These are phyloP conservation scores for Heliconius eleuchia DNA, from an alignment of 1,140 invertebrate species.

Conservation along the genomic window DNA sequence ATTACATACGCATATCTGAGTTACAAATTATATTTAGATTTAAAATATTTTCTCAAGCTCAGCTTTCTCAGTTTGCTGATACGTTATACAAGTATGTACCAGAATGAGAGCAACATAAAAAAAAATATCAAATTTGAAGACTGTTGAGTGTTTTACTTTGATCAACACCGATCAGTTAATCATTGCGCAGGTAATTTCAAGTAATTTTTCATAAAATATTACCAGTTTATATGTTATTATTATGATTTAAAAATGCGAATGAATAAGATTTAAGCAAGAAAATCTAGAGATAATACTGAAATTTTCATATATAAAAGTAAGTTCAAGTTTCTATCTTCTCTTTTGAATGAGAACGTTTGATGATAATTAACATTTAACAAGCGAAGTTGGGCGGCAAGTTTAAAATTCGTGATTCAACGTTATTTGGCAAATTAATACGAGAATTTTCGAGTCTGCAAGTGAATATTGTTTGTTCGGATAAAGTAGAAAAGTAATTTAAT, in stretches of 20 bases:
- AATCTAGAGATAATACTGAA: background rate
- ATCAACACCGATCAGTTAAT: too few species aligned
- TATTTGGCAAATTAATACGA: slow-evolving; percentile 73
- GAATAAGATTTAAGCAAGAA: background rate
- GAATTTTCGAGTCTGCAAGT: slow-evolving; percentile 61
- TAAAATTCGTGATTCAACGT: slow-evolving; percentile 55
- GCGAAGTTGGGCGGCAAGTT: slow-evolving; percentile 61
- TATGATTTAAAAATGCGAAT: background rate
- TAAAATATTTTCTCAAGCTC: too few species aligned
- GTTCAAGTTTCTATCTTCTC: background rate
- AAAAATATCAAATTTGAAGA: too few species aligned
- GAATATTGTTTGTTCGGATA: slow-evolving; percentile 60
- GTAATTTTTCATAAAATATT: background rate
- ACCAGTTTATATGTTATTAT: background rate
- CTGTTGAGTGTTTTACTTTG: too few species aligned
- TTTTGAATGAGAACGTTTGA: slow-evolving; percentile 40
- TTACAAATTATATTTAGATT: too few species aligned
- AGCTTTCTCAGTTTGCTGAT: too few species aligned
- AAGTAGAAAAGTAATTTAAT: background rate
- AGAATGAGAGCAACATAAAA: too few species aligned
- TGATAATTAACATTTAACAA: slow-evolving; percentile 73
- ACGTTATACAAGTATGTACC: too few species aligned
- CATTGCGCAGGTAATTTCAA: too few species aligned
- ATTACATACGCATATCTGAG: too few species aligned
- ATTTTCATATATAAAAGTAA: slow-evolving; percentile 4